These are phyloP conservation scores for Galerucella calmariensis DNA, from an alignment of 2,888 invertebrate genomes.

Conservation along the genomic window DNA sequence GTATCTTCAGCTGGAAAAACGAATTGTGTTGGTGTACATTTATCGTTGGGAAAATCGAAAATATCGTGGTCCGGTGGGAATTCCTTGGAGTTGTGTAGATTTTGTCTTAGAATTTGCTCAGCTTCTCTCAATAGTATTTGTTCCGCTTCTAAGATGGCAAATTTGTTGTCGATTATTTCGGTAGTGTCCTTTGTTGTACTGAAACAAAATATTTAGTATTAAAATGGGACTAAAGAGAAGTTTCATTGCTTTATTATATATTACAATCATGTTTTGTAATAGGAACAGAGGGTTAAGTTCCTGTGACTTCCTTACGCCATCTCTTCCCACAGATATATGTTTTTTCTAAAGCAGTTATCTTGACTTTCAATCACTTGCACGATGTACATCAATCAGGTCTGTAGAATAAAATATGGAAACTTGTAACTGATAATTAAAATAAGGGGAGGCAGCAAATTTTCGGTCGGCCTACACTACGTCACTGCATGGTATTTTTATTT, in stretches of 20 bases:
- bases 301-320: too few species aligned
- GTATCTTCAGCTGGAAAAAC: conserved; percentile 61
- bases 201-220: conserved; percentile 20
- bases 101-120: conserved; percentile 51
- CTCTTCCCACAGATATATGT: too few species aligned
- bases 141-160: conserved; percentile 62
- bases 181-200: conserved; percentile 59
- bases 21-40: conserved; percentile 59
- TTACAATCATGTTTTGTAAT: too few species aligned
- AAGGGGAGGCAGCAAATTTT: too few species aligned
- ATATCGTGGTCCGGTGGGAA: conserved; percentile 60
- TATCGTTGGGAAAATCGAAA: conserved; percentile 58
- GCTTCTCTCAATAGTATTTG: conserved; percentile 56
- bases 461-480: too few species aligned
- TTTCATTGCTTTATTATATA: too few species aligned
- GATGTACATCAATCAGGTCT: too few species aligned
- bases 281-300: too few species aligned
- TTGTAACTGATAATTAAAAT: too few species aligned
- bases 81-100: conserved; percentile 54
- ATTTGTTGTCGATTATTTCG: conserved; percentile 66
- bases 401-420: too few species aligned
- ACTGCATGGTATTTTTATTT: neutral
- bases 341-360: too few species aligned
- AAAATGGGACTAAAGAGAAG: neutral
- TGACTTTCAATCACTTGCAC: too few species aligned